A percentile compares a stretch with the other conserved stretches of the same genome.
Conservation (phyloP, 2,113 vertebrate species). For the Pelvicachromis taeniatus region DNA sequence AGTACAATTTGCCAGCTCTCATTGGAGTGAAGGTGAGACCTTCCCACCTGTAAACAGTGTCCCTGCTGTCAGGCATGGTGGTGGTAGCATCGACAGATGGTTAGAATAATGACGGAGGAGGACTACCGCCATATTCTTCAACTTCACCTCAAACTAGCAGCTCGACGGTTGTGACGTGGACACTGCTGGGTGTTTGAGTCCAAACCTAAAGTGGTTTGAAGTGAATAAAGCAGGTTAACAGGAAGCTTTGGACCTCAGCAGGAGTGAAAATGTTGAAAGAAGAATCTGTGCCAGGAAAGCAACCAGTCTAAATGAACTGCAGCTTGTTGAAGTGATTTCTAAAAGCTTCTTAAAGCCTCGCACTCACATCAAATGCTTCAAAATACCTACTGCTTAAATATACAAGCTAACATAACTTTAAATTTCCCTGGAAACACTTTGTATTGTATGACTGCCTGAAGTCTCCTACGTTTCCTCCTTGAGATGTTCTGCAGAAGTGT, state of each 20-base stretch:
- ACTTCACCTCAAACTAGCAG: background rate
- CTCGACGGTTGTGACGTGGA: background rate
- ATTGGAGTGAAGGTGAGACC: too few relatives aligned
- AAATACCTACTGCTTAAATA: background rate
- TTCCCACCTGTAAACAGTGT: too few relatives aligned
- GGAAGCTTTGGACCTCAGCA: too few relatives aligned
- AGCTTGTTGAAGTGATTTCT: background rate
- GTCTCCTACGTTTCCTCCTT: background rate
- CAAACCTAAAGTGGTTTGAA: too few relatives aligned
- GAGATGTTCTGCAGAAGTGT: background rate
- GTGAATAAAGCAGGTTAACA: too few relatives aligned
- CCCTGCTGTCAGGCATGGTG: too few relatives aligned
- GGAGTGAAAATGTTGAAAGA: too few relatives aligned
- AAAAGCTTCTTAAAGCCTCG: too few relatives aligned
- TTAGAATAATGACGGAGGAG: background rate
- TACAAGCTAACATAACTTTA: accelerated
- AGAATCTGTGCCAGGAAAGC: too few relatives aligned
- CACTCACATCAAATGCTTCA: too few relatives aligned
- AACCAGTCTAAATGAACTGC: too few relatives aligned
- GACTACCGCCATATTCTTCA: background rate
- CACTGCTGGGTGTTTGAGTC: background rate
- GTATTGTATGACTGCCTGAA: background rate
- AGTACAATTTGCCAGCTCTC: too few relatives aligned
- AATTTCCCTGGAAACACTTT: background rate
- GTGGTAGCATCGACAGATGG: background rate